Evolutionary conservation across 1,140 invertebrate species (phyloP).

Genomic region (Habropoda laboriosa): DNA sequence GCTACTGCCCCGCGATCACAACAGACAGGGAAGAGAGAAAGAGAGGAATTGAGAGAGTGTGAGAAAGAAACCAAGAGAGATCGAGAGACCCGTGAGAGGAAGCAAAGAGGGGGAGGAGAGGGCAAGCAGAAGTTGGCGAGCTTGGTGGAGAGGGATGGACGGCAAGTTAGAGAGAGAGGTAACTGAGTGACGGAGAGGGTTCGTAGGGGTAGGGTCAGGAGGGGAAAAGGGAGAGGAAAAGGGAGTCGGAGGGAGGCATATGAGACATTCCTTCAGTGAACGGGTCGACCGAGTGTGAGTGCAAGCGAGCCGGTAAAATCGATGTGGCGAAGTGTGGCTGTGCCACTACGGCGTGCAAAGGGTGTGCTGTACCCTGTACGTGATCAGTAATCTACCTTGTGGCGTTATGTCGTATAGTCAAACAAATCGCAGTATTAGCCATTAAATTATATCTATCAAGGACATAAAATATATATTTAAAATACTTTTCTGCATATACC

Average conservation of each 20-base stretch:
- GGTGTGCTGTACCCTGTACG: conserved; percentile 58
- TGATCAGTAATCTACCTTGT: conserved; percentile 50
- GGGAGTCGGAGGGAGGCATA: conserved; percentile 65
- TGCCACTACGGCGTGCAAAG: conserved; percentile 66
- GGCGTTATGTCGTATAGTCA: conserved; percentile 49
- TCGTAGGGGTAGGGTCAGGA: conserved; percentile 45
- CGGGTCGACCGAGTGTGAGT: conserved; percentile 69
- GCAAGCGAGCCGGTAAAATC: conserved; percentile 78
- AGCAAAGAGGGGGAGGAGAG: conserved; percentile 34
- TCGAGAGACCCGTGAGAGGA: conserved; percentile 39
- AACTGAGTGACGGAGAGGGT: conserved; percentile 59
- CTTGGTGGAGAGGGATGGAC: conserved; percentile 56
- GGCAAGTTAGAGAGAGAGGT: conserved; percentile 60
- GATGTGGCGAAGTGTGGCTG: conserved; percentile 77
- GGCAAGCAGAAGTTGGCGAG: conserved; percentile 54
- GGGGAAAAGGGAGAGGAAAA: conserved; percentile 49
- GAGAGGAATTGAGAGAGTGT: conserved; percentile 28
- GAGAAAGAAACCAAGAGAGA: conserved; percentile 39
- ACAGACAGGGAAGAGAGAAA: conserved; percentile 58
- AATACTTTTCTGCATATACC: not conserved
- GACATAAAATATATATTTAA: not conserved
- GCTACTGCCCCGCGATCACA: conserved; percentile 65
- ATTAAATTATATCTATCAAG: not conserved
- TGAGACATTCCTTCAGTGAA: conserved; percentile 76
- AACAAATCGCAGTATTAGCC: conserved; percentile 8